Base-by-base conservation (phyloP, 2,888 invertebrate species). In the Aromia moschata region DNA sequence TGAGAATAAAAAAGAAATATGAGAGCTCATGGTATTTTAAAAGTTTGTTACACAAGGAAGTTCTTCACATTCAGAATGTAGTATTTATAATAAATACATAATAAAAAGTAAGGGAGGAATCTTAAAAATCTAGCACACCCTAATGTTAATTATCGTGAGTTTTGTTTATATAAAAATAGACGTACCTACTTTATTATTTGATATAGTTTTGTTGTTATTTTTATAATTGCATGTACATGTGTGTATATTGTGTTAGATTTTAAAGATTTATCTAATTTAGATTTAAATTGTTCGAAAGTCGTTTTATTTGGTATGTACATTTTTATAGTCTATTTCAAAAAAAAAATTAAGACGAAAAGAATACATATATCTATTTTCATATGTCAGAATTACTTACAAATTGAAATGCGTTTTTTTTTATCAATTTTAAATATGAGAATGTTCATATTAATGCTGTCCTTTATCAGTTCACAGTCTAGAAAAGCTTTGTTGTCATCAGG, bases 181-280 rank as follows among this genome's bases (percentile, higher is more conserved):
- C n/a, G 37, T 51, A 56, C 44, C 33, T 56, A 16, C 18, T 31
- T 52, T 17, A 25, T 33, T 49, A 47, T 41, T 33, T 45, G 51
- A 38, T 47, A 17, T 40, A 52, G 30, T 51, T 57, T 46, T 47
- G 55, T 56, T 56, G 31, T 58, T 52, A 38, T 55, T 52, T 60
- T 56, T 60, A 12, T 40, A 46, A 56, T n/a, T 56, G 51, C 44
- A 62, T 67, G 63, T 67, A 63, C 65, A 62, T 60, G 60, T 58
- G 64, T 68, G 65, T 68, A 63, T 61, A 64, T 68, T 65, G 68
- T 69, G 68, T 63, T 67, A 69, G 68, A 64, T 69, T 69, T 67
- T 65, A 56, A 69, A 56, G 67, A 69, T 67, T 63, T 54, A 58
- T 62, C 43, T 69, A 51, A 37, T 15, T 49, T 52, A 52, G 52